These are phyloP conservation scores for Sceloporus tristichus DNA, from an alignment of 2,113 vertebrate species.

Conservation along the genomic window DNA sequence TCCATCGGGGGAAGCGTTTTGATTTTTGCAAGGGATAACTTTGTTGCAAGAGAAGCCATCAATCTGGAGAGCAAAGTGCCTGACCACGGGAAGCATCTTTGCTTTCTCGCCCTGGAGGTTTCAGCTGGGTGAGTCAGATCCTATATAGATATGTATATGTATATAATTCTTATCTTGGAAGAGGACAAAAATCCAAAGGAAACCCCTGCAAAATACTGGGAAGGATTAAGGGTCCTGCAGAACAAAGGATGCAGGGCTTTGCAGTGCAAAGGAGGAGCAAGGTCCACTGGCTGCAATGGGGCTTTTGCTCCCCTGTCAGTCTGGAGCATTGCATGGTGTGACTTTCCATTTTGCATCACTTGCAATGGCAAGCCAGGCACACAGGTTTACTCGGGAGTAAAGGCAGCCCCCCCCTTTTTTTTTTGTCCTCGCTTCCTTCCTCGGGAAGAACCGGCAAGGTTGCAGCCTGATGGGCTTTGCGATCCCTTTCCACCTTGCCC, in stretches of 20 bases:
- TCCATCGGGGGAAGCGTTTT: not conserved
- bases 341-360: too few species aligned
- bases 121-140: constrained; percentile 26
- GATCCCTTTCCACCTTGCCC: too few species aligned
- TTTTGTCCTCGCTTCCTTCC: too few species aligned
- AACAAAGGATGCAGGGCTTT: too few species aligned
- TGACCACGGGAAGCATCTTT: not conserved
- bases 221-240: not conserved
- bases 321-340: not conserved
- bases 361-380: too few species aligned
- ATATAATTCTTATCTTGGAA: too few species aligned
- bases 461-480: not conserved
- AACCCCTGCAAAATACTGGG: too few species aligned
- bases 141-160: not conserved
- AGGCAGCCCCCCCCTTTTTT: too few species aligned
- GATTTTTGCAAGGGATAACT: not conserved
- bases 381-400: too few species aligned
- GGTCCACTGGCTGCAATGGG: not conserved
- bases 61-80: constrained; percentile 19
- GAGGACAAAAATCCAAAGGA: too few species aligned
- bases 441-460: too few species aligned
- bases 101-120: constrained; percentile 13
- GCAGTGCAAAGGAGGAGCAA: not conserved
- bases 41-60: not conserved
- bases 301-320: not conserved